Conservation (phyloP, 2,888 invertebrate genomes). For the Luperina nickerlii region DNA sequence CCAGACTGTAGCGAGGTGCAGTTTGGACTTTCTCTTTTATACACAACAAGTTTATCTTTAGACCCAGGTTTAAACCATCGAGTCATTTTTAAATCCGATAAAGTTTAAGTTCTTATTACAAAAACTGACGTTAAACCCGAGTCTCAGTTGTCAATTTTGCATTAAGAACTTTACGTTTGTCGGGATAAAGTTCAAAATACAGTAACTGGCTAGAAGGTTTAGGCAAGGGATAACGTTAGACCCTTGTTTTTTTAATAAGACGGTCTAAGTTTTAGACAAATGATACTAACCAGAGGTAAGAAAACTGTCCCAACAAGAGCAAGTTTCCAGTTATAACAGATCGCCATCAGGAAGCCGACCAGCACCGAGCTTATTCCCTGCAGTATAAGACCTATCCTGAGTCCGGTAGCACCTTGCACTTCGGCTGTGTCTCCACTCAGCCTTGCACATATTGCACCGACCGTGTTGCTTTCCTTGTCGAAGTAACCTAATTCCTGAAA, state of each 20-base stretch:
- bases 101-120: too few relatives aligned
- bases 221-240: too few relatives aligned
- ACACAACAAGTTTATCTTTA: too few relatives aligned
- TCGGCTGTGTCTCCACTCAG: conserved; percentile 92
- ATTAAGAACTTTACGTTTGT: too few relatives aligned
- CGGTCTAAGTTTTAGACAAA: background rate
- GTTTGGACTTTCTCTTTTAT: background rate
- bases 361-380: conserved; percentile 91
- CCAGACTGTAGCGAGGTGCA: too few relatives aligned
- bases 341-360: conserved; percentile 90
- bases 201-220: too few relatives aligned
- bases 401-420: conserved; percentile 92
- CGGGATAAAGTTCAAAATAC: too few relatives aligned
- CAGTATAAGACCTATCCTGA: conserved; percentile 90
- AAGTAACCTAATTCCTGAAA: conserved; percentile 91
- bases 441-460: conserved; percentile 91
- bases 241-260: too few relatives aligned
- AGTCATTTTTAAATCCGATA: too few relatives aligned
- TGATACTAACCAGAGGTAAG: conserved; percentile 89
- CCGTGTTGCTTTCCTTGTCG: conserved; percentile 91
- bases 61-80: too few relatives aligned
- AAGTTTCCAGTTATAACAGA: conserved; percentile 91
- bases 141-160: too few relatives aligned
- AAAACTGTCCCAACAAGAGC: conserved; percentile 91
- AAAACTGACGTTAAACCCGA: too few relatives aligned